Evolutionary conservation across 2,797 vertebrate genomes (phyloP).

Genomic region (Enteromius paludinosus): DNA sequence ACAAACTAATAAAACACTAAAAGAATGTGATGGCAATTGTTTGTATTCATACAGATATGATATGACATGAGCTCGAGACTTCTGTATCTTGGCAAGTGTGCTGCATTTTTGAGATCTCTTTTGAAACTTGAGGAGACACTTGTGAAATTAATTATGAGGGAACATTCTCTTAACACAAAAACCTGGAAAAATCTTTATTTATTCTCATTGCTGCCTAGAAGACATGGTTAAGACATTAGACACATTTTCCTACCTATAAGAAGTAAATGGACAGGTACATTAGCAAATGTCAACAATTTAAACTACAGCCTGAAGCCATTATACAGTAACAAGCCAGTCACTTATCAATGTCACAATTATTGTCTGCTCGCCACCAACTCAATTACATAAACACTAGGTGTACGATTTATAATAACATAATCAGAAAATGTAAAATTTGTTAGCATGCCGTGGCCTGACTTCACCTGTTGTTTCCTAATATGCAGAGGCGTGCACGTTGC

Average conservation of each 20-base stretch:
- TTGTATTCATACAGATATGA: background rate
- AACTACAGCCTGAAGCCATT: background rate
- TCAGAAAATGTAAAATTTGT: conserved; percentile 32
- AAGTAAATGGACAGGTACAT: background rate
- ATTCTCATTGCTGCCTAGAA: background rate
- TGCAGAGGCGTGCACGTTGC: background rate
- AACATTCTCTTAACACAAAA: background rate
- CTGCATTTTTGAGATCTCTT: background rate
- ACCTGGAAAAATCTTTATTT: background rate
- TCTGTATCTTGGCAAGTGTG: background rate
- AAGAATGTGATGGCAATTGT: background rate
- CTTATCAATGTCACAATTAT: conserved; percentile 28
- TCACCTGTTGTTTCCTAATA: conserved; percentile 28
- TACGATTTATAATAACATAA: conserved; percentile 9
- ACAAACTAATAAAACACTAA: background rate
- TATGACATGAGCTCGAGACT: background rate
- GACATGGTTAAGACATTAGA: background rate
- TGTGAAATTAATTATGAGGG: background rate
- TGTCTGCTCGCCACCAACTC: background rate
- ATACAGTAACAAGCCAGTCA: background rate
- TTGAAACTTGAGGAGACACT: background rate
- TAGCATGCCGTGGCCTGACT: background rate
- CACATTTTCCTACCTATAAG: background rate
- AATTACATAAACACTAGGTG: background rate
- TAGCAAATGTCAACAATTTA: background rate